A percentile compares a stretch with the other conserved stretches of the same genome.
phyloP scores from a whole-genome alignment of 2,113 vertebrate species.

The Clarias batrachus region DNA sequence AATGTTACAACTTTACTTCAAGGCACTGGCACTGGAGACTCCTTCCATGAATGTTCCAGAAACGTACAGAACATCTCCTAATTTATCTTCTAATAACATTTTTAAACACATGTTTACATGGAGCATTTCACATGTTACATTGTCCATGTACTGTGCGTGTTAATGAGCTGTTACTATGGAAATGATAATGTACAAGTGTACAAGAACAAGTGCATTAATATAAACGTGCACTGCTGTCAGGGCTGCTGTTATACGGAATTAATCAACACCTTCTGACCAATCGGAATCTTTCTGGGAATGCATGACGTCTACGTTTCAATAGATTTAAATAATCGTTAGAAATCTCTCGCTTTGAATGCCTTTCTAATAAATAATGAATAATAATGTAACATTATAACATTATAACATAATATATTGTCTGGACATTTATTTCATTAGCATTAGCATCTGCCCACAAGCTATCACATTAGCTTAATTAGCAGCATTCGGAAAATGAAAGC shows the following conservation, averaged over 20 bases:
- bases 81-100: too few species aligned
- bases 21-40: too few species aligned
- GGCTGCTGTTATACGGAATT: neutral
- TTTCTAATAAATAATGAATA: too few species aligned
- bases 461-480: neutral
- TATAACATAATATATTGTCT: too few species aligned
- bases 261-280: neutral
- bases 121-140: neutral
- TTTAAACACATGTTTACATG: too few species aligned
- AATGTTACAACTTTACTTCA: too few species aligned
- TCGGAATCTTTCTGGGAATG: neutral
- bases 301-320: neutral
- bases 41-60: too few species aligned
- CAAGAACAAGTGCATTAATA: neutral
- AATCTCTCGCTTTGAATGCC: too few species aligned
- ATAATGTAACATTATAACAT: too few species aligned
- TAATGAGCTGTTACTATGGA: neutral
- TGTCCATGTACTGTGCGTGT: neutral
- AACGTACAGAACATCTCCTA: too few species aligned
- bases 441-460: neutral
- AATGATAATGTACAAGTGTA: neutral
- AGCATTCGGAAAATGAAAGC: neutral
- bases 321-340: neutral
- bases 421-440: neutral
- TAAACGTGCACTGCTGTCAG: neutral